Evolutionary conservation across 1,140 invertebrate species (phyloP).

Genomic region (Acyrthosiphon pisum): DNA sequence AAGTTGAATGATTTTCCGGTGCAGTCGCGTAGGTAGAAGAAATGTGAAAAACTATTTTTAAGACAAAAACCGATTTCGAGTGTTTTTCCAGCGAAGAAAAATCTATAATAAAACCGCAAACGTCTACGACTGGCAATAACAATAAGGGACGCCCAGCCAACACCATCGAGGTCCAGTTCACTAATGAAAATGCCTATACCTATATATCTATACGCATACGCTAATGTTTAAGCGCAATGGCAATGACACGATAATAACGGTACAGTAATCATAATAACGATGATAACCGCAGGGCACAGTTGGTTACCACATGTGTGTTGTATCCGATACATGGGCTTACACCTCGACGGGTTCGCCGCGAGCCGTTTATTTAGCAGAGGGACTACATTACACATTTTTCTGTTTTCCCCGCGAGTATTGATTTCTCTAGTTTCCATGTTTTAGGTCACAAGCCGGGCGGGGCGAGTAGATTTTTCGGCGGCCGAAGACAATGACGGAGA

Average conservation of each 20-base stretch:
- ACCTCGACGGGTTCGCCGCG: neutral
- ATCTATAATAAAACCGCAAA: neutral
- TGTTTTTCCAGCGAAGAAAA: neutral
- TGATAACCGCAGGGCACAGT: neutral
- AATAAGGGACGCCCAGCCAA: neutral
- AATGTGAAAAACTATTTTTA: neutral
- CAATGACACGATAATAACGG: neutral
- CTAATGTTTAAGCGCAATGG: neutral
- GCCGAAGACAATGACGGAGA: conserved; percentile 38
- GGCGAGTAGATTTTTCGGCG: conserved; percentile 43
- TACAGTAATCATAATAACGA: neutral
- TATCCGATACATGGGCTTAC: neutral
- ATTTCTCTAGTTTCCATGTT: conserved; percentile 51
- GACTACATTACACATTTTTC: conserved; percentile 50
- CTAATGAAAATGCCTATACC: neutral
- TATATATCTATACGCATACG: neutral
- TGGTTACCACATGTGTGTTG: neutral
- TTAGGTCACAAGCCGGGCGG: conserved; percentile 43
- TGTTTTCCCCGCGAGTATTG: conserved; percentile 44
- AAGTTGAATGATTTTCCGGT: neutral
- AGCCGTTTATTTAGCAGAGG: conserved; percentile 15
- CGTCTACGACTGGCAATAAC: neutral
- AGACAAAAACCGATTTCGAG: neutral
- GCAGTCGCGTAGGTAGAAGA: neutral
- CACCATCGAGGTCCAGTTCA: neutral